Evolutionary conservation across 2,888 invertebrate genomes (phyloP).

Genomic region (Pycnomerus fuliginosus): DNA sequence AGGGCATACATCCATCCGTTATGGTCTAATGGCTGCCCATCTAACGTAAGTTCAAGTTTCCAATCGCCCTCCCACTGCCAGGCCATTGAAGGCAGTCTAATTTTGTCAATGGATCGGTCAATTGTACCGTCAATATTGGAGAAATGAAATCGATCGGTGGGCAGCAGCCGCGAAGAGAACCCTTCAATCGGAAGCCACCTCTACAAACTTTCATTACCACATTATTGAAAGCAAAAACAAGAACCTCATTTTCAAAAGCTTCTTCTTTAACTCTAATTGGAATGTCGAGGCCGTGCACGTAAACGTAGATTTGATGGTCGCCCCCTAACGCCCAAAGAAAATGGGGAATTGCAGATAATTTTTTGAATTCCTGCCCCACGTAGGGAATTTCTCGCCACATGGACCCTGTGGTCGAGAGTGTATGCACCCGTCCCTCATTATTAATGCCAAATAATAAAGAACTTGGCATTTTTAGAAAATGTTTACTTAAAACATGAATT

Average conservation of each 20-base stretch:
- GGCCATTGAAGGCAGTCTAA: conserved; percentile 86
- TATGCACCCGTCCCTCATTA: conserved; percentile 85
- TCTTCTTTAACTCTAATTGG: conserved; percentile 89
- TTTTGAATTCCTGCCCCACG: conserved; percentile 84
- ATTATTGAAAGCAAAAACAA: conserved; percentile 2
- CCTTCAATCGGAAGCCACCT: conserved; percentile 91
- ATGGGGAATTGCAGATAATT: conserved; percentile 79
- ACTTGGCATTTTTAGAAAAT: conserved; percentile 36
- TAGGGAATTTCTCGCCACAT: conserved; percentile 88
- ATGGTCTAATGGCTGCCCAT: conserved; percentile 84
- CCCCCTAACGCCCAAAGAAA: conserved; percentile 92
- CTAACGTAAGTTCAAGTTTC: conserved; percentile 80
- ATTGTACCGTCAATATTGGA: conserved; percentile 81
- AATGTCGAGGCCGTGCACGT: conserved; percentile 85
- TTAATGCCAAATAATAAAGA: conserved; percentile 77
- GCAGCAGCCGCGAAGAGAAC: conserved; percentile 78
- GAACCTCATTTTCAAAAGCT: conserved; percentile 86
- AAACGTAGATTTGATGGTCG: conserved; percentile 89
- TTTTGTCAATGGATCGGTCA: conserved; percentile 76
- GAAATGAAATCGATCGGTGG: conserved; percentile 85
- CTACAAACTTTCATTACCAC: no score
- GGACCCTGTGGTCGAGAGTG: conserved; percentile 74
- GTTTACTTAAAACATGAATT: not conserved
- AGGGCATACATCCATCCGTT: conserved; percentile 94
- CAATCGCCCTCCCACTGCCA: conserved; percentile 98